phyloP scores from a whole-genome alignment of 2,113 vertebrate species.

The Anoplopoma fimbria region DNA sequence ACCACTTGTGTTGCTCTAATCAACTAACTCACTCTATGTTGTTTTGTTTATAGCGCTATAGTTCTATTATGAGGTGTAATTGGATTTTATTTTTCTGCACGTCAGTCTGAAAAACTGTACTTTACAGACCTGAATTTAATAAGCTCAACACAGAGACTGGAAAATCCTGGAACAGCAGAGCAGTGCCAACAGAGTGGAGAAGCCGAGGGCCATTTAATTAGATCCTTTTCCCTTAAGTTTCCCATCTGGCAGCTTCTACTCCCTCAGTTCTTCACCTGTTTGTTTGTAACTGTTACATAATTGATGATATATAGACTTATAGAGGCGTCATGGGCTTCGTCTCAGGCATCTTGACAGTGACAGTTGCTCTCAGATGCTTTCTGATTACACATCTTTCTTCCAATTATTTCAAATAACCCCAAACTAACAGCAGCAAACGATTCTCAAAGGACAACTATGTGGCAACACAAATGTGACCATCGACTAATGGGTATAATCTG shows the following conservation, averaged over 20 bases:
- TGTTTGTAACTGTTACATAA: conserved; percentile 55
- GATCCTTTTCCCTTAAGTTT: conserved; percentile 38
- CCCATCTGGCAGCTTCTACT: not conserved
- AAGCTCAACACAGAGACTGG: conserved; percentile 29
- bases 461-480: conserved; percentile 19
- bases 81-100: conserved; percentile 4
- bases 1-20: not conserved
- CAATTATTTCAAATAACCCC: conserved; percentile 42
- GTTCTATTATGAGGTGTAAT: conserved; percentile 27
- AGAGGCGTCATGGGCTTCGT: not conserved
- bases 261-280: conserved; percentile 37
- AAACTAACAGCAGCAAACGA: conserved; percentile 4
- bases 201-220: conserved; percentile 53
- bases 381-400: conserved; percentile 13
- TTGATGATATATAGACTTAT: conserved; percentile 38
- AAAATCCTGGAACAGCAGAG: conserved; percentile 6
- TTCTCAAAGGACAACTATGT: conserved; percentile 11
- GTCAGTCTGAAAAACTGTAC: conserved; percentile 25
- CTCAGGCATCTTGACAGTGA: conserved; percentile 25
- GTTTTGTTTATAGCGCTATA: conserved; percentile 10
- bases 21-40: too few species aligned
- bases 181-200: conserved; percentile 25
- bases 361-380: not conserved
- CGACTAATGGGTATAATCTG: conserved; percentile 7
- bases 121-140: conserved; percentile 40